Evolutionary conservation across 2,888 invertebrate genomes (phyloP), one percentile per base, ranked within the genome.

Genomic region (Lottia gigantea): DNA sequence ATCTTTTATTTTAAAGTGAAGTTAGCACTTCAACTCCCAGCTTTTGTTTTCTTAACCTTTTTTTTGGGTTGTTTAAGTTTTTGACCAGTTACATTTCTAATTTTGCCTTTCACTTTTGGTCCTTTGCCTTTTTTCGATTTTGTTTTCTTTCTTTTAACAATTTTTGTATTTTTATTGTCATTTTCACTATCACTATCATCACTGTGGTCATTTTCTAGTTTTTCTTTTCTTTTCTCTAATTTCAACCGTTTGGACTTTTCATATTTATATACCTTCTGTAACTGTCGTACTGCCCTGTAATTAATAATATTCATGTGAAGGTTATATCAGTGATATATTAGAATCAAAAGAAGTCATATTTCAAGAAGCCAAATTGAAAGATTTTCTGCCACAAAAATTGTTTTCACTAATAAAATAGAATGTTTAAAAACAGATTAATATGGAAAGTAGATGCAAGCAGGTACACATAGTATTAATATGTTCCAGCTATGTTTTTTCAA

Each of bases 41-140:
- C 55, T 55, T 55, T 55, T 55, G 11, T 23, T 14, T 55, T 55
- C 55, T 55, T 55, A 2, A 23, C 12, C 14, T 55, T 55, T 19
- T 55, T 55, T 55, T 55, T 55, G 40, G 55, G 23, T 23, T 55
- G 55, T 55, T 55, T 55, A 12, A 23, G 12, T 55, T 55, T 55
- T 55, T 55, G 19, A 11, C 55, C 55, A 23, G 8, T 55, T 7
- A 15, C 23, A 19, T 19, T 55, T 14, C 7, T 8, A 3, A 8
- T 6, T 12, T 55, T 6, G 55, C 40, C 40, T 40, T 4, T 40
- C 40, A 40, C 40, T 11, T 40, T 40, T 40, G 7, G 40, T 40
- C 40, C 40, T 40, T 40, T 40, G 40, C 40, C 40, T 40, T 40
- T 40, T 8, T 40, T 40, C 40, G 11, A 40, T 55, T 55, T 55